A percentile compares a stretch with the other conserved stretches of the same genome.
Evolutionary conservation across 2,888 invertebrate species (phyloP).

Genomic region (Chaetoderma sp.): DNA sequence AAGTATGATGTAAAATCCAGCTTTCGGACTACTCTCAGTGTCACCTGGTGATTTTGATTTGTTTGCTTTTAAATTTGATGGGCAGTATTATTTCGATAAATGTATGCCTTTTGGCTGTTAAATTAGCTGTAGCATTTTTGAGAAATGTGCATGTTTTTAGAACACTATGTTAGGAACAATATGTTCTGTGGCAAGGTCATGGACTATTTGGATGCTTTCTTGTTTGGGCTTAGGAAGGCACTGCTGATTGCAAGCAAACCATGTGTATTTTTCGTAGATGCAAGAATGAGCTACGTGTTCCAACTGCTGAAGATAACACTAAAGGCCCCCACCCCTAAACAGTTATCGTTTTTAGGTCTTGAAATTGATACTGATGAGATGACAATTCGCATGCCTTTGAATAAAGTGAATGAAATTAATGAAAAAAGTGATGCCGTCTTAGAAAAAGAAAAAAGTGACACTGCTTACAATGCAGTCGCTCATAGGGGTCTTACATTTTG

Average conservation of each 20-base stretch:
- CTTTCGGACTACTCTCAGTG: constrained; percentile 29
- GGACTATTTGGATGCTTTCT: background rate
- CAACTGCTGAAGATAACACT: background rate
- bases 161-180: background rate
- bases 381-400: constrained; percentile 14
- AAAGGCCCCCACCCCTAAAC: background rate
- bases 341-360: constrained; percentile 18
- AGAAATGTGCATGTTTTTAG: constrained; percentile 19
- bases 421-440: background rate
- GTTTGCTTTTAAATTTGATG: constrained; percentile 23
- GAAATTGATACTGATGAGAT: constrained; percentile 21
- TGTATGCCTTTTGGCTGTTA: constrained; percentile 19
- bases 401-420: constrained; percentile 9
- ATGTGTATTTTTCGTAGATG: background rate
- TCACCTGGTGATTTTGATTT: constrained; percentile 27
- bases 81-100: constrained; percentile 23
- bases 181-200: background rate
- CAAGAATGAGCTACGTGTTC: background rate
- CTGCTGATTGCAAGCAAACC: background rate
- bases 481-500: constrained; percentile 15
- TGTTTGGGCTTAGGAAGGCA: too few relatives aligned
- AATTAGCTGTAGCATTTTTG: constrained; percentile 12
- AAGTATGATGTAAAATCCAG: constrained; percentile 33
- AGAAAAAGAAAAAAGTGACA: constrained; percentile 7
- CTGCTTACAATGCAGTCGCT: constrained; percentile 21